Evolutionary conservation across 1,140 invertebrate species (phyloP), one percentile per base, ranked within the genome.

Genomic region (Euglossa dilemma): DNA sequence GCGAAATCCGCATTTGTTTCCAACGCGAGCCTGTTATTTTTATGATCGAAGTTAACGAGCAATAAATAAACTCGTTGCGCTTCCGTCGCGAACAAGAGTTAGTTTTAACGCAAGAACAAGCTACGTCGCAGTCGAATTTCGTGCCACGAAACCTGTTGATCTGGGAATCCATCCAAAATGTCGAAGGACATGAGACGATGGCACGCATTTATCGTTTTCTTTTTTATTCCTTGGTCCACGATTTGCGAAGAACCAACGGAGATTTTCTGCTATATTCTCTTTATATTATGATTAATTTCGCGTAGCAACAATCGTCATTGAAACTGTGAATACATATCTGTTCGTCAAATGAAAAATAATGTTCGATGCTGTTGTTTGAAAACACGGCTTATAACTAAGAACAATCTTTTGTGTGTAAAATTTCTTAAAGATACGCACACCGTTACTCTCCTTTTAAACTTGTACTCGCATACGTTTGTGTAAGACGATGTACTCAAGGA

Each of bases 131-230:
- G 36, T 25, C 52, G 47, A 50, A 76, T 75, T 82, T 70, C 14
- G 25, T 71, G 23, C 64, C 73, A 52, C 75, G 81, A 84, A 84
- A 86, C 85, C 85, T 84, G 85, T 86, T 84, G 85, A 80, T 80
- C 50, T 64, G 75, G 75, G 85, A 84, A 70, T 67, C 18, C 20
- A 52, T 79, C 80, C 74, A 85, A 80, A 80, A 69, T 47, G 50
- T 83, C 63, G 80, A 83, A 85, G 79, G 84, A 69, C 79, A n/a
- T 47, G n/a, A 23, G 43, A 61, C 16, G 25, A 20, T 56, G 14
- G 20, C 25, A 52, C 47, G 20, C 16, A 47, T 59, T 59, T 73
- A 66, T 59, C 12, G 6, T 9, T 61, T 61, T 61, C 28, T 61
- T 59, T 9, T n/a, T 8, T 59, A n/a, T 56, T 56, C 16, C 16